Conservation (phyloP, 2,888 invertebrate species). For the Graphium colonna region DNA sequence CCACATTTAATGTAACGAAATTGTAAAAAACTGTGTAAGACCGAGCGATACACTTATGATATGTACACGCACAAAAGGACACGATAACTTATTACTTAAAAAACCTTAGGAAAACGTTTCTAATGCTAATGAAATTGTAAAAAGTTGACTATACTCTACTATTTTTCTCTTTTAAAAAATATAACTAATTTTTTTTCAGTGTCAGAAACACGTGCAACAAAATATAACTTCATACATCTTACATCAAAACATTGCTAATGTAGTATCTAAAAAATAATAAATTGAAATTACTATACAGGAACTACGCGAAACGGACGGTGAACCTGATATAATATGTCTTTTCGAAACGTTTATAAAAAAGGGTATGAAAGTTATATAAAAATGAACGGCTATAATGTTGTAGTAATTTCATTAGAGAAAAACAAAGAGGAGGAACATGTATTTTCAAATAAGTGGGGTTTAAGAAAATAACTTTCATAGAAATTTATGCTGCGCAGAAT, state of each 20-base stretch:
- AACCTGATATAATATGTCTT: conserved; percentile 22
- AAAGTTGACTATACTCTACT: not conserved
- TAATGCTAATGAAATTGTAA: not conserved
- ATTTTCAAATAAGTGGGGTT: conserved; percentile 7
- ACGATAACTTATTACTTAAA: not conserved
- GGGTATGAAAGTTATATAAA: conserved; percentile 11
- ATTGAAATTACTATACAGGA: conserved; percentile 19
- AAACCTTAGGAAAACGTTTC: not conserved
- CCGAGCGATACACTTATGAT: too few species aligned
- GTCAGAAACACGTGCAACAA: not conserved
- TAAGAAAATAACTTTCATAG: conserved; percentile 3
- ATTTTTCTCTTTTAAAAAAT: not conserved
- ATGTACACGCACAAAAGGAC: not conserved
- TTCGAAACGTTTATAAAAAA: conserved; percentile 20
- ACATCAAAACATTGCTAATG: conserved; percentile 23
- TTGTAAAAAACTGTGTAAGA: too few species aligned
- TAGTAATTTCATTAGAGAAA: conserved; percentile 14
- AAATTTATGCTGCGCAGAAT: conserved; percentile 6
- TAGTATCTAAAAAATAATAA: conserved; percentile 17
- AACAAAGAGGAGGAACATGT: conserved; percentile 22
- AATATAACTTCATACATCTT: not conserved
- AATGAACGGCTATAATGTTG: conserved; percentile 14
- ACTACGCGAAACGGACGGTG: conserved; percentile 1
- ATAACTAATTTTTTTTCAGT: not conserved
- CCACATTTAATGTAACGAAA: too few species aligned